A percentile compares a stretch with the other conserved stretches of the same genome.
Evolutionary conservation across 2,113 vertebrate species (phyloP).

Genomic region (Triplophysa rosa): DNA sequence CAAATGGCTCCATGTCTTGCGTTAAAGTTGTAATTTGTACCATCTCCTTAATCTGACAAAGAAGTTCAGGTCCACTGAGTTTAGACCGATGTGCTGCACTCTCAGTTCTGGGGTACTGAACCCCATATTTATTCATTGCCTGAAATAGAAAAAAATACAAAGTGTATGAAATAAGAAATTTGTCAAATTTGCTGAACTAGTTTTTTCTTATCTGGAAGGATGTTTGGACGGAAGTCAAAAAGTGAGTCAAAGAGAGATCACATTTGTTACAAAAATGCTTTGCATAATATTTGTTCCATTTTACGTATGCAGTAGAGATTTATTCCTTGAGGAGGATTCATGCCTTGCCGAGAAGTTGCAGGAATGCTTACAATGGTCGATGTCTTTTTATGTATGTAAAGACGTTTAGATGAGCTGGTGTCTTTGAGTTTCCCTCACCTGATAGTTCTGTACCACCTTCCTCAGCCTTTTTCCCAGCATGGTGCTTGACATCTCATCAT

Average conservation of each 20-base stretch:
- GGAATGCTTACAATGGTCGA: background rate
- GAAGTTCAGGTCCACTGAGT: constrained; percentile 66
- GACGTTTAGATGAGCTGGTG: background rate
- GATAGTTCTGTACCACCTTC: constrained; percentile 78
- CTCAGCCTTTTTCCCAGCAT: constrained; percentile 73
- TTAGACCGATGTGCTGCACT: constrained; percentile 47
- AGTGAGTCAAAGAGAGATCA: too few species aligned
- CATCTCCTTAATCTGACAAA: constrained; percentile 71
- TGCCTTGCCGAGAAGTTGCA: background rate
- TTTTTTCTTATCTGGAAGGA: background rate
- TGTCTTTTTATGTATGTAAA: constrained; percentile 10
- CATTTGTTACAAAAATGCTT: too few species aligned
- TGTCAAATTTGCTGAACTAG: background rate
- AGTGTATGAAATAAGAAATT: background rate
- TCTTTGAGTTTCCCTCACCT: constrained; percentile 58
- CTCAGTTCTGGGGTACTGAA: constrained; percentile 55
- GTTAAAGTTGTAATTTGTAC: constrained; percentile 68
- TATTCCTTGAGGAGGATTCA: background rate
- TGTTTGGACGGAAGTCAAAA: background rate
- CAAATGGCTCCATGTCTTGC: constrained; percentile 70
- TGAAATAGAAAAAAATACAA: constrained; percentile 39
- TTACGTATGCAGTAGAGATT: background rate
- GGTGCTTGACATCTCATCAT: constrained; percentile 75
- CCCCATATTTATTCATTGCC: constrained; percentile 79
- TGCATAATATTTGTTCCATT: background rate